Percentiles rank a stretch among this genome's conserved stretches.
Conservation (phyloP, 30 jellyfish, hydroid and myxozoan genomes). For the Aurelia aurita region DNA sequence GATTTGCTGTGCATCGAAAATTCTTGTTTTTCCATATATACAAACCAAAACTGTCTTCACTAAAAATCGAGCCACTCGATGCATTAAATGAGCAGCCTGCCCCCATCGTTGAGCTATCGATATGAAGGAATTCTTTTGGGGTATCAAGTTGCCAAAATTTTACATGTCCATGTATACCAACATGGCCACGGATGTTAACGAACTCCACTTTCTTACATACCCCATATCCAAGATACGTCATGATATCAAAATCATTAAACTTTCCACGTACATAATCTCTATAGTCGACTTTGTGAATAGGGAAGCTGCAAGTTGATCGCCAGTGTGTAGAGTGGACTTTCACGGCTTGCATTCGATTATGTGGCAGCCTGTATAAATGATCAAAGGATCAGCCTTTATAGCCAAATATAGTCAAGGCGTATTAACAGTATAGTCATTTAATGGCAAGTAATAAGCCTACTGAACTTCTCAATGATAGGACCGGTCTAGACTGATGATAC, state of each 20-base stretch:
- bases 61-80: neutral
- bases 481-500: too few relatives aligned
- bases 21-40: neutral
- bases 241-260: neutral
- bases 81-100: neutral
- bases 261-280: constrained; percentile 14
- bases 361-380: neutral
- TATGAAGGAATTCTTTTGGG: neutral
- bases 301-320: constrained; percentile 33
- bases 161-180: constrained; percentile 9
- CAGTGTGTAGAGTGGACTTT: constrained; percentile 14
- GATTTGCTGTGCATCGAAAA: constrained; percentile 11
- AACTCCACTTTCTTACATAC: constrained; percentile 21
- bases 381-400: too few relatives aligned
- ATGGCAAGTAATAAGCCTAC: too few relatives aligned
- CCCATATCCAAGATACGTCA: neutral
- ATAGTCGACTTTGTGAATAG: neutral
- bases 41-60: constrained; percentile 48
- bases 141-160: constrained; percentile 20
- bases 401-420: too few relatives aligned
- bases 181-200: constrained; percentile 22
- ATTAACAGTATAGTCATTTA: too few relatives aligned
- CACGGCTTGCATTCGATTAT: neutral
- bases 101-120: neutral
- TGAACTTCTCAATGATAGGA: too few relatives aligned